Evolutionary conservation across 2,888 invertebrate genomes (phyloP).

Genomic region (Balanococcus diminutus): DNA sequence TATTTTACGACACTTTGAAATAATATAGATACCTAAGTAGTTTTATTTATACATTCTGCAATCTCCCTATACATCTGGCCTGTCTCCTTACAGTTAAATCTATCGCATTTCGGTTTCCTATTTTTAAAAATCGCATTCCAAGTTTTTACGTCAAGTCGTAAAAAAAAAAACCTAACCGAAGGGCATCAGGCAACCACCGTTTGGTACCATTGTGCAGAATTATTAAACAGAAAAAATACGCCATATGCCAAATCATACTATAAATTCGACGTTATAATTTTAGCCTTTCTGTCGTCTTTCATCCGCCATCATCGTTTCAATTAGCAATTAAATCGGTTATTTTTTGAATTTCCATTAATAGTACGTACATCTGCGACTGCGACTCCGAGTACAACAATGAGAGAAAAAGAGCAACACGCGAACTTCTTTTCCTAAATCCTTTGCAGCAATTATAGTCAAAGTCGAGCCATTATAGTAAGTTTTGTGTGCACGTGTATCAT

Average conservation of each 20-base stretch:
- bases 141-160: conserved; percentile 12
- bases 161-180: background rate
- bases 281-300: background rate
- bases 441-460: background rate
- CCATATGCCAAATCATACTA: background rate
- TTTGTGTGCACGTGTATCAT: background rate
- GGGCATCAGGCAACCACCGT: background rate
- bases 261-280: background rate
- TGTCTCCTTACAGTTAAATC: background rate
- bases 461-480: background rate
- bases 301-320: background rate
- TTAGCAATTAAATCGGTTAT: background rate
- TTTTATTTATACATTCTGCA: background rate
- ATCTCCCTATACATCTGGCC: background rate
- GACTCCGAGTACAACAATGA: no score
- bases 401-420: background rate
- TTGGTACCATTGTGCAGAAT: background rate
- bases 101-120: background rate
- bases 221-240: background rate
- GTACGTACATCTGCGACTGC: no score
- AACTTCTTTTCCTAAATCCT: background rate
- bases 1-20: background rate
- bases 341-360: background rate
- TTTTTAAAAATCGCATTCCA: background rate
- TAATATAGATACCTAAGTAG: background rate